Evolutionary conservation across 1,140 invertebrate species (phyloP).

Genomic region (Anagrus nilaparvatae): DNA sequence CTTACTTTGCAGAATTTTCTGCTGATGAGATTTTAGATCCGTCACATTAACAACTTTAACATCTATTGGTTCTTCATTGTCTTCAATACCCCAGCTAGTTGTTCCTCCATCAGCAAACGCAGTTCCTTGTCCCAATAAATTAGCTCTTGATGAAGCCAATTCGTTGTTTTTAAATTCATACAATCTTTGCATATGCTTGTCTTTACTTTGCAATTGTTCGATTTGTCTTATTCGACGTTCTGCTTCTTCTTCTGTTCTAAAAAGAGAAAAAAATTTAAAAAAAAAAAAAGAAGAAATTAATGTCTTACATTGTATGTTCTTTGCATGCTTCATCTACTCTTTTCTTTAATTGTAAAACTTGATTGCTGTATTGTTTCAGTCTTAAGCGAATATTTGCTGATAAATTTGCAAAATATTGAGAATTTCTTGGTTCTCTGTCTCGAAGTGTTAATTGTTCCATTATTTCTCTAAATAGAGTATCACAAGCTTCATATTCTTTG

Average conservation of each 20-base stretch:
- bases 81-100: constrained; percentile 37
- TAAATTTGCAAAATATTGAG: constrained; percentile 44
- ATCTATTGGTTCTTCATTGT: constrained; percentile 31
- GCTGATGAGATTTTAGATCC: constrained; percentile 30
- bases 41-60: constrained; percentile 16
- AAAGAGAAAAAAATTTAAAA: background rate
- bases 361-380: constrained; percentile 50
- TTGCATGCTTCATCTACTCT: constrained; percentile 44
- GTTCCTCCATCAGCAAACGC: constrained; percentile 40
- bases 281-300: background rate
- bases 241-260: constrained; percentile 49
- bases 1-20: constrained; percentile 28
- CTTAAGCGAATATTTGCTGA: constrained; percentile 49
- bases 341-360: constrained; percentile 49
- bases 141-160: constrained; percentile 20
- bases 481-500: constrained; percentile 54
- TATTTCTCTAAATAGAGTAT: constrained; percentile 52
- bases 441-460: constrained; percentile 49
- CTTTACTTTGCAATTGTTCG: constrained; percentile 48
- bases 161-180: constrained; percentile 39
- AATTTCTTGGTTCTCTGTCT: constrained; percentile 41
- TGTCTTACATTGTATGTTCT: constrained; percentile 45
- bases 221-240: constrained; percentile 49
- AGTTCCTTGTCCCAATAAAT: constrained; percentile 23
- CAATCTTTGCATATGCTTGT: constrained; percentile 45